phyloP scores from a whole-genome alignment of 2,888 invertebrate species.

The Protonemura montana region DNA sequence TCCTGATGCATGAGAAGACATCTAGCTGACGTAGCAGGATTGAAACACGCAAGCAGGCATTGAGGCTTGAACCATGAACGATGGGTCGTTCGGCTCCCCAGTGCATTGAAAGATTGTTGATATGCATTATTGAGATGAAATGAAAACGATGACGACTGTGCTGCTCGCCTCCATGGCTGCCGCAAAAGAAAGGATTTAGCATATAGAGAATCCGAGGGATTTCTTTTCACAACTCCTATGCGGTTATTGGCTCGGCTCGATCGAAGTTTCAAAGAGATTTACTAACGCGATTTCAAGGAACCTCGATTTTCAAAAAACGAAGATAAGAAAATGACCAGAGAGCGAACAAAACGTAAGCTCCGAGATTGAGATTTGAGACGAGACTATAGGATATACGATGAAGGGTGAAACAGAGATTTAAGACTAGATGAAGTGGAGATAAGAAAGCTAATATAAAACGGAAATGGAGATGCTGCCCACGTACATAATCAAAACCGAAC shows the following conservation, averaged over 20 bases:
- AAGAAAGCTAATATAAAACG: conserved; percentile 36
- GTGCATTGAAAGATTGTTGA: neutral
- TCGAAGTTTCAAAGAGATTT: conserved; percentile 32
- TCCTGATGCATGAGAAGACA: no score
- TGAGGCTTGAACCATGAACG: no score
- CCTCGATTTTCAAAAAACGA: neutral
- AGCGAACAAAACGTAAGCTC: conserved; percentile 14
- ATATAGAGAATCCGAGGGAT: neutral
- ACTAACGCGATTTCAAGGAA: conserved; percentile 16
- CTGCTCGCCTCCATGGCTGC: neutral
- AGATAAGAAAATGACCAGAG: conserved; percentile 31
- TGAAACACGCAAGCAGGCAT: no score
- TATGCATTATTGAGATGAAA: conserved; percentile 3
- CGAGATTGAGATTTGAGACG: neutral
- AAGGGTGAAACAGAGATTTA: conserved; percentile 10
- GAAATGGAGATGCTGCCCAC: conserved; percentile 20
- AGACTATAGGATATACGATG: neutral
- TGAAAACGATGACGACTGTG: conserved; percentile 1
- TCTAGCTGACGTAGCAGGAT: no score
- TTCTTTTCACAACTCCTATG: neutral
- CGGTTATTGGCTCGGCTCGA: neutral
- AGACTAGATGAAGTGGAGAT: conserved; percentile 22
- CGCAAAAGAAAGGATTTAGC: neutral
- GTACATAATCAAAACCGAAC: conserved; percentile 28
- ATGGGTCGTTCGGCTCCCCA: neutral